Evolutionary conservation across 2,797 vertebrate genomes (phyloP), one percentile per base, ranked within the genome.

Genomic region (Chaunax sp.): DNA sequence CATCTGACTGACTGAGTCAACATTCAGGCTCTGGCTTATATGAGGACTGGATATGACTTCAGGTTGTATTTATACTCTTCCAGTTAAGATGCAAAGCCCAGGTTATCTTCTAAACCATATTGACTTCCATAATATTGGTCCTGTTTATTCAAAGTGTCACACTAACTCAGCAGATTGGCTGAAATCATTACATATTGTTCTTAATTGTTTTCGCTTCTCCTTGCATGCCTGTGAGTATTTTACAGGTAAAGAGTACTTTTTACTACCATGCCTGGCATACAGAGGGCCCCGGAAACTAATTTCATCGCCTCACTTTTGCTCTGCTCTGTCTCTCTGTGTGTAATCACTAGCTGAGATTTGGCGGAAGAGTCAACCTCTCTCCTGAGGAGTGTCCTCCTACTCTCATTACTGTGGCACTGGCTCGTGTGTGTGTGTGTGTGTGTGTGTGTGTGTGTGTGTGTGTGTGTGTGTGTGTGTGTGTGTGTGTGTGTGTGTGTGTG

Each of bases 311-410:
- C 74, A 69, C 70, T 72, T 74, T 71, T 78, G 66, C 68, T 57
- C 64, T 50, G 53, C 66, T 59, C 69, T 64, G 60, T 83, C 74
- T 87, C 64, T 84, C 61, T 51, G 65, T 77, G 76, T 83, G 78
- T 69, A 78, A 88, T 88, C 74, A 81, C 70, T 59, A 46, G 70
- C 83, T 80, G 67, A 72, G 79, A 83, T 78, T 84, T 87, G 78
- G 87, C 87, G 89, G 81, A 86, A 91, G 84, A 84, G 71, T 79
- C 81, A 30, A 65, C 22, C 53, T 74, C 83, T 87, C 90, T 89
- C 90, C 75, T 77, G 86, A 89, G 90, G 77, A 82, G 85, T 85
- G 90, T 91, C 89, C 89, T 92, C 84, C 77, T 91, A 77, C 83
- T 89, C 89, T 90, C 89, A 90, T 89, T 91, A 86, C 74, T 78